Percentiles rank a stretch among this genome's conserved stretches.
Conservation (phyloP, 2,888 invertebrate species). For the Drosophila incognita region DNA sequence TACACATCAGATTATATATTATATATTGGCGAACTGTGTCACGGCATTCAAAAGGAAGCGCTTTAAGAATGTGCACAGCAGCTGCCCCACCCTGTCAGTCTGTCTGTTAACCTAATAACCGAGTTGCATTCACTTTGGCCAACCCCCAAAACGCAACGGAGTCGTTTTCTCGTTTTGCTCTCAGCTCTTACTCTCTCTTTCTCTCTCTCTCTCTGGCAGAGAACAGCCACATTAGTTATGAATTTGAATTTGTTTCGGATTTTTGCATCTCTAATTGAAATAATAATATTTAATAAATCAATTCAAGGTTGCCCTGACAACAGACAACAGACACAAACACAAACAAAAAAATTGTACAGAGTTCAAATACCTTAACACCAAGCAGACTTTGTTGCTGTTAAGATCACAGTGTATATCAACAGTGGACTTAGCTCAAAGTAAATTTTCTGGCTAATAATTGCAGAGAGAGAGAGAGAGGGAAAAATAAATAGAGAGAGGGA, state of each 20-base stretch:
- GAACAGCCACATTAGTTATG: neutral
- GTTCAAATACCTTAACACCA: constrained; percentile 48
- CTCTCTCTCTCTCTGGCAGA: neutral
- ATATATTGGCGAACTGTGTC: constrained; percentile 33
- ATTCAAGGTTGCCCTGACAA: constrained; percentile 38
- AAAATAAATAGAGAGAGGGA: neutral
- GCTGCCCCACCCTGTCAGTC: constrained; percentile 1
- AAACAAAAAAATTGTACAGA: constrained; percentile 32
- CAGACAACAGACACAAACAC: constrained; percentile 1
- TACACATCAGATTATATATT: constrained; percentile 27
- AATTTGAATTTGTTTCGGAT: neutral
- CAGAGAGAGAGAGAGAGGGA: neutral
- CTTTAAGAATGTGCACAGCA: constrained; percentile 10
- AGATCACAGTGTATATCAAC: constrained; percentile 1
- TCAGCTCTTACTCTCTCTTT: constrained; percentile 3
- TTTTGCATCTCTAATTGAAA: constrained; percentile 10
- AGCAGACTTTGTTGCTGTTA: neutral
- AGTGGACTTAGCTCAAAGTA: constrained; percentile 4
- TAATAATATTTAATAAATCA: constrained; percentile 23
- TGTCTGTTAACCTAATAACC: constrained; percentile 14
- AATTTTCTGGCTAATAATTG: constrained; percentile 15
- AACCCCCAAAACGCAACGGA: constrained; percentile 2
- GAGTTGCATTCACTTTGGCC: constrained; percentile 15
- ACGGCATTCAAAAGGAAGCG: constrained; percentile 18
- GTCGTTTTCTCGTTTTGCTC: constrained; percentile 1